Evolutionary conservation across 1,140 invertebrate species (phyloP).

Genomic region (Dinoponera quadriceps): DNA sequence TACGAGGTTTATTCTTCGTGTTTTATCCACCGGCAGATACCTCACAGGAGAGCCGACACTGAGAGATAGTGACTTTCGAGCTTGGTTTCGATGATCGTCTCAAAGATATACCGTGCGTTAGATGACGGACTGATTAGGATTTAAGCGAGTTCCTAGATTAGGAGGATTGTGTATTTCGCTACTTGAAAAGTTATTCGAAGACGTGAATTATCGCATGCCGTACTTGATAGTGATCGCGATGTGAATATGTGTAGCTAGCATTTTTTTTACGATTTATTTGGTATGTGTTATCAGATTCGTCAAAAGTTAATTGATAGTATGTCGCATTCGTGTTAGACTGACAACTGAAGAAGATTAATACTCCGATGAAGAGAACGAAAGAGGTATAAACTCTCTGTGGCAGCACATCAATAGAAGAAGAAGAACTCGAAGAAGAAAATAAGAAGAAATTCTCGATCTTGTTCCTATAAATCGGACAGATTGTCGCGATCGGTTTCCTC

Average conservation of each 20-base stretch:
- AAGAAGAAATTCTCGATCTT: background rate
- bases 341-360: too few species aligned
- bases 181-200: background rate
- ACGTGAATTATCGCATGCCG: background rate
- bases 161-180: background rate
- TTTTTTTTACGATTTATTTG: conserved; percentile 7
- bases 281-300: background rate
- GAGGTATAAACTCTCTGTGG: too few species aligned
- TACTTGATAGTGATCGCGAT: conserved; percentile 21
- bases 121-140: conserved; percentile 28
- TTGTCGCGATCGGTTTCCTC: too few species aligned
- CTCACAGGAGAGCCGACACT: too few species aligned
- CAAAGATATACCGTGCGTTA: conserved; percentile 19
- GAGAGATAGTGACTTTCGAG: too few species aligned
- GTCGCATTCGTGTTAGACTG: too few species aligned
- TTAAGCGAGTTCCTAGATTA: background rate
- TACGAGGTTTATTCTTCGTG: too few species aligned
- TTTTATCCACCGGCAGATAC: too few species aligned
- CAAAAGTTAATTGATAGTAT: too few species aligned
- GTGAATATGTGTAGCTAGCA: background rate
- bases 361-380: too few species aligned
- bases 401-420: background rate
- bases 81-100: background rate
- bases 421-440: conserved; percentile 6
- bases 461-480: too few species aligned